Evolutionary conservation across 2,888 invertebrate species (phyloP).

Genomic region (Heteromurus nitidus): DNA sequence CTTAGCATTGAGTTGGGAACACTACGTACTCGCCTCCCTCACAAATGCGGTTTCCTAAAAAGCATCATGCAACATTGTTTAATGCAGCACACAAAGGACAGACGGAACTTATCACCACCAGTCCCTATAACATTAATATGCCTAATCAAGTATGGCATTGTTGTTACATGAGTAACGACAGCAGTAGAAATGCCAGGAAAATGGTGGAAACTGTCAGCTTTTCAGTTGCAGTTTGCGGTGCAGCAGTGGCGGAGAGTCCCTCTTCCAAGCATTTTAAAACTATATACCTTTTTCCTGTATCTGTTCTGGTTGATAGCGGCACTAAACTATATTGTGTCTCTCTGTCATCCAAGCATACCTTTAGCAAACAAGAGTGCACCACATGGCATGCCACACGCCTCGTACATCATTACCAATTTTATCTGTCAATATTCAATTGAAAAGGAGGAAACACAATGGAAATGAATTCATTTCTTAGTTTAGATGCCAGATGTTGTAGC

Average conservation of each 20-base stretch:
- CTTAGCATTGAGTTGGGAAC: background rate
- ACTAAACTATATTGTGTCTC: background rate
- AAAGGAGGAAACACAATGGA: slow-evolving; percentile 34
- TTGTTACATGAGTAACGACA: too few species aligned
- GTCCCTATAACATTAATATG: too few species aligned
- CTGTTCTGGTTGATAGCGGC: background rate
- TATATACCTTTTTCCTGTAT: too few species aligned
- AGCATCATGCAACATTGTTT: background rate
- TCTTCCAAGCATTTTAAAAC: background rate
- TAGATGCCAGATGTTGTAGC: slow-evolving; percentile 54
- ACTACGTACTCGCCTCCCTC: background rate
- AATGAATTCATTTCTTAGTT: slow-evolving; percentile 43
- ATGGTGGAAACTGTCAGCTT: background rate
- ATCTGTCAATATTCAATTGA: slow-evolving; percentile 62
- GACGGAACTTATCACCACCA: too few species aligned
- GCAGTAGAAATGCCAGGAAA: background rate
- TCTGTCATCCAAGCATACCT: background rate
- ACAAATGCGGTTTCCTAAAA: too few species aligned
- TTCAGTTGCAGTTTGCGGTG: too few species aligned
- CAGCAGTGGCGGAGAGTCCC: background rate
- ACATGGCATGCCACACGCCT: slow-evolving; percentile 63
- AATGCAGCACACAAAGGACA: background rate
- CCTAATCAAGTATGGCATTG: too few species aligned
- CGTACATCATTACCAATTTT: slow-evolving; percentile 53
- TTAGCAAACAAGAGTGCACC: slow-evolving; percentile 22